These are phyloP conservation scores for Diabrotica balteata DNA, from an alignment of 2,888 invertebrate genomes.

Conservation along the genomic window DNA sequence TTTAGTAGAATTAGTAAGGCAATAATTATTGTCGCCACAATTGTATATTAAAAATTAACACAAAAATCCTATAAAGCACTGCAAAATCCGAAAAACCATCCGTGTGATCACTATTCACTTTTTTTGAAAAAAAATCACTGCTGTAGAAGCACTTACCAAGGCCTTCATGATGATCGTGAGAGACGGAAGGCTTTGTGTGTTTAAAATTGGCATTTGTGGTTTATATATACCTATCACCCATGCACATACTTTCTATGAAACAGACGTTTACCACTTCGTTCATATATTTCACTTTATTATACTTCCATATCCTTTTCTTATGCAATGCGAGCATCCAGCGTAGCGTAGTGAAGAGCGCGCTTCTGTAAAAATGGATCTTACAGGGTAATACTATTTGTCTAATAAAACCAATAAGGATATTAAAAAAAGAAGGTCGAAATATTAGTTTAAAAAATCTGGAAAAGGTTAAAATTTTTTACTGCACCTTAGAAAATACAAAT, in stretches of 20 bases:
- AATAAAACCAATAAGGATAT: too few relatives aligned
- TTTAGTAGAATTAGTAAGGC: too few relatives aligned
- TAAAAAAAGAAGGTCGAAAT: too few relatives aligned
- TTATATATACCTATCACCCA: constrained; percentile 54
- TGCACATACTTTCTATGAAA: constrained; percentile 55
- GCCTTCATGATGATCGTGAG: constrained; percentile 57
- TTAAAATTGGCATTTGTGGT: constrained; percentile 46
- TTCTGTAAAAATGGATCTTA: constrained; percentile 6
- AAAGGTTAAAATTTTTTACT: too few relatives aligned
- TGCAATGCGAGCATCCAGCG: constrained; percentile 38
- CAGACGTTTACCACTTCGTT: constrained; percentile 53
- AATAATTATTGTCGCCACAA: too few relatives aligned
- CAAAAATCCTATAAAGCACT: background rate
- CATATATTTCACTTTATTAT: constrained; percentile 46
- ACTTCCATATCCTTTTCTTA: constrained; percentile 56
- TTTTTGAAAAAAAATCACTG: constrained; percentile 11
- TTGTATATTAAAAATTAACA: background rate
- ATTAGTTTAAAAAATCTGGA: too few relatives aligned
- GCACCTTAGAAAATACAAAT: too few relatives aligned
- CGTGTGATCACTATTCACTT: constrained; percentile 26
- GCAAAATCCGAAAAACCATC: constrained; percentile 6
- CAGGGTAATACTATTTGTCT: background rate
- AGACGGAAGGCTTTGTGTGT: constrained; percentile 59
- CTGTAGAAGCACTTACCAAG: constrained; percentile 54
- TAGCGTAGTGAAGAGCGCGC: constrained; percentile 30